Percentiles rank a stretch among this genome's conserved stretches.
Evolutionary conservation across 2,797 vertebrate species (phyloP).

Genomic region (Sternotherus odoratus): DNA sequence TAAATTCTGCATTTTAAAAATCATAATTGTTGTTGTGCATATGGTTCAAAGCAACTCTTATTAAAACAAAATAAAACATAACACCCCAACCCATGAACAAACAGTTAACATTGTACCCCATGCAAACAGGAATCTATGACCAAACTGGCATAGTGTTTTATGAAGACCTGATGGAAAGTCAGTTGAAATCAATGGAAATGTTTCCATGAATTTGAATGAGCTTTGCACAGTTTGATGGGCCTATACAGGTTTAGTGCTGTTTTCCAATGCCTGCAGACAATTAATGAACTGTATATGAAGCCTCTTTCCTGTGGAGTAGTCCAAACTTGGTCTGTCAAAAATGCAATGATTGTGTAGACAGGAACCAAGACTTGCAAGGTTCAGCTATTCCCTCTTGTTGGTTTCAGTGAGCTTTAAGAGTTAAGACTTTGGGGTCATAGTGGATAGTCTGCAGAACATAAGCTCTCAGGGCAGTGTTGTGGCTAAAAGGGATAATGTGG

Average conservation of each 20-base stretch:
- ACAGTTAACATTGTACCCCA: too few relatives aligned
- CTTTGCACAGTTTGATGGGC: background rate
- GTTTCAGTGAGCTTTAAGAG: background rate
- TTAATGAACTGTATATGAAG: background rate
- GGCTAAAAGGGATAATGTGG: background rate
- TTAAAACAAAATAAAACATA: background rate
- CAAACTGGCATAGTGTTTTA: background rate
- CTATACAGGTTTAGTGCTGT: background rate
- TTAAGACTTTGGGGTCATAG: background rate
- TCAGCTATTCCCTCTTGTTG: background rate
- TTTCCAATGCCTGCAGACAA: background rate
- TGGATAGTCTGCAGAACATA: background rate
- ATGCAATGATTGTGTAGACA: background rate
- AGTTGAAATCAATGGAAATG: background rate
- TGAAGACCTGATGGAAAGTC: background rate
- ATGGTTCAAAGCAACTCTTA: background rate
- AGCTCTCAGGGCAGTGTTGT: background rate
- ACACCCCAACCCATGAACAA: background rate
- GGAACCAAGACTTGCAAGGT: background rate
- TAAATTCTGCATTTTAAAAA: constrained; percentile 18
- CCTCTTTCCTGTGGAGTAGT: background rate
- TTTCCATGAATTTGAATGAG: background rate
- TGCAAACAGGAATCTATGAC: too few relatives aligned
- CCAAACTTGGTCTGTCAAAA: constrained; percentile 5
- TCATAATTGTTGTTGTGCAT: background rate